These are phyloP conservation scores for Sceloporus undulatus DNA, from an alignment of 2,113 vertebrate species.

Conservation along the genomic window DNA sequence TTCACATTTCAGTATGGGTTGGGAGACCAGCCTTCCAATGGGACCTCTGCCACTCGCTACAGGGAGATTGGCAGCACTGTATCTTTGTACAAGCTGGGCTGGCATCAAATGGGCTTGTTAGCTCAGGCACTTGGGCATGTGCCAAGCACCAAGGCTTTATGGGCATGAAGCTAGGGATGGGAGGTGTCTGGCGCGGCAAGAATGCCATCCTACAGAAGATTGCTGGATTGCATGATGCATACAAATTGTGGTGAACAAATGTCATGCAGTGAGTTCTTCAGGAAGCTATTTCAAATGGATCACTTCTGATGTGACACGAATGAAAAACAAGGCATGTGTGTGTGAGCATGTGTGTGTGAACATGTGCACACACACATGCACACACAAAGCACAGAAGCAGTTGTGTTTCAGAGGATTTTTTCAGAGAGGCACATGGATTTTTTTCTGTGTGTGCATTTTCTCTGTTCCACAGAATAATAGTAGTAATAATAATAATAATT, in stretches of 20 bases:
- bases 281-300: background rate
- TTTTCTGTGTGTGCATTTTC: too few species aligned
- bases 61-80: background rate
- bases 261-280: background rate
- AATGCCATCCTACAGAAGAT: background rate
- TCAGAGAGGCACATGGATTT: too few species aligned
- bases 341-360: background rate
- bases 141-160: background rate
- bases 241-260: background rate
- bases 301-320: background rate
- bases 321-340: background rate
- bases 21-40: background rate
- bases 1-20: background rate
- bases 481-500: too few species aligned
- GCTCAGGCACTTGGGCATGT: background rate
- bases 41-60: background rate
- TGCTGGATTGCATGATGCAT: background rate
- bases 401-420: too few species aligned
- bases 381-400: too few species aligned
- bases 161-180: background rate
- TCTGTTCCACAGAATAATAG: too few species aligned
- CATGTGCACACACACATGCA: too few species aligned
- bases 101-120: background rate
- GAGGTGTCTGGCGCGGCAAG: background rate
- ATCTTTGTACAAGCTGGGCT: background rate